phyloP scores from a whole-genome alignment of 2,888 invertebrate species.

The Nycteola revayana region DNA sequence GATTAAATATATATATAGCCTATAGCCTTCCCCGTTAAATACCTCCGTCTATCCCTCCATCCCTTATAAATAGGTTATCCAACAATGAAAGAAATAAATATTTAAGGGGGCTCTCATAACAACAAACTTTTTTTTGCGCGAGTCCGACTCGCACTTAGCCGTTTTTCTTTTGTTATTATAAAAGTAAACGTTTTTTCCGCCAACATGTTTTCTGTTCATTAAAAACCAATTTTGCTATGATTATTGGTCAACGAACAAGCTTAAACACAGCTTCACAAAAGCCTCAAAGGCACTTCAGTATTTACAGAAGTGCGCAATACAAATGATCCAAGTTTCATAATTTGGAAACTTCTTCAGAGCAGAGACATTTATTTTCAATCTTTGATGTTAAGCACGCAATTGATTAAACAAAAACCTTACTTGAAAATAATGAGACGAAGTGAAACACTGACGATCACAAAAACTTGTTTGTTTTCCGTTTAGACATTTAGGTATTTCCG shows the following conservation, averaged over 20 bases:
- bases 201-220: neutral
- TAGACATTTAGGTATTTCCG: slow-evolving; percentile 46
- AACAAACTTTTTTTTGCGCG: no score
- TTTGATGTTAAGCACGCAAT: slow-evolving; percentile 31
- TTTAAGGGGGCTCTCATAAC: no score
- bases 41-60: no score
- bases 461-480: slow-evolving; percentile 37
- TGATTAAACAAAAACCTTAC: slow-evolving; percentile 18
- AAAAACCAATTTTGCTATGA: neutral
- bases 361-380: slow-evolving; percentile 36
- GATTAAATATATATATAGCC: no score
- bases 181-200: no score
- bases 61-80: no score
- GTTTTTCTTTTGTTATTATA: no score
- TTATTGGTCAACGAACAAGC: neutral
- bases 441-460: slow-evolving; percentile 26
- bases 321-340: slow-evolving; percentile 26
- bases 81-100: no score
- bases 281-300: slow-evolving; percentile 14
- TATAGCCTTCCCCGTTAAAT: no score
- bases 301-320: slow-evolving; percentile 14
- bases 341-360: slow-evolving; percentile 32
- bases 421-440: slow-evolving; percentile 20
- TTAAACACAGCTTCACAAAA: slow-evolving; percentile 6
- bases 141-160: no score